phyloP scores from a whole-genome alignment of 2,797 vertebrate genomes.

The Lates japonicus region DNA sequence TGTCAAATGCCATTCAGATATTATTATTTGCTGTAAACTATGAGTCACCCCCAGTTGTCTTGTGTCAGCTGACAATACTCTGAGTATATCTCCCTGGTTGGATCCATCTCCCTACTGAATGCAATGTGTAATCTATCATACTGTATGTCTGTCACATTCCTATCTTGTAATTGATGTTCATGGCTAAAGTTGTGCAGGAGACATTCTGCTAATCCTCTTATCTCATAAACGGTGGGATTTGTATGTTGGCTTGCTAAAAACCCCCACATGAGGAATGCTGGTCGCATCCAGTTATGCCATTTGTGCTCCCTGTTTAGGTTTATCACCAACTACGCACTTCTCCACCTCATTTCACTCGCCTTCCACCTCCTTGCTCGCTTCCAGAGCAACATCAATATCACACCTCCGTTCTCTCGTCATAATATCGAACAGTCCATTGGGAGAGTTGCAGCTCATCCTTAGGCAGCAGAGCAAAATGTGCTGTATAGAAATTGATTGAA shows the following conservation, averaged over 20 bases:
- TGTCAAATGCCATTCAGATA: conserved; percentile 20
- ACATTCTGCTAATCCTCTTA: conserved; percentile 17
- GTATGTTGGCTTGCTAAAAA: not conserved
- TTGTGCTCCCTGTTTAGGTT: conserved; percentile 1
- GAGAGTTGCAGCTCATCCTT: conserved; percentile 11
- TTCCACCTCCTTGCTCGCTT: conserved; percentile 25
- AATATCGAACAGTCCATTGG: conserved; percentile 20
- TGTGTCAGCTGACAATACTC: not conserved
- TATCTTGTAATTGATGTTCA: conserved; percentile 15
- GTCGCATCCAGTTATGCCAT: conserved; percentile 17
- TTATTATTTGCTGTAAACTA: conserved; percentile 2
- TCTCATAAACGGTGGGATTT: conserved; percentile 1
- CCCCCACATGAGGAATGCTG: conserved; percentile 12
- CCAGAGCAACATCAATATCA: conserved; percentile 21
- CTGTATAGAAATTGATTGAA: not conserved
- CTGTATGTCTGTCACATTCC: conserved; percentile 1
- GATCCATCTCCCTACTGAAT: not conserved
- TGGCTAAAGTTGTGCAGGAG: conserved; percentile 18
- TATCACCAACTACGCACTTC: conserved; percentile 16
- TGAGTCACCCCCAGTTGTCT: conserved; percentile 5
- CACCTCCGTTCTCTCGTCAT: not conserved
- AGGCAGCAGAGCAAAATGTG: not conserved
- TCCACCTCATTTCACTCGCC: conserved; percentile 40
- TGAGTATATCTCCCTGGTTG: not conserved
- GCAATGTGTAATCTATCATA: not conserved